These are phyloP conservation scores for Camponotus vicinus DNA, from an alignment of 1,140 invertebrate genomes.

Conservation along the genomic window DNA sequence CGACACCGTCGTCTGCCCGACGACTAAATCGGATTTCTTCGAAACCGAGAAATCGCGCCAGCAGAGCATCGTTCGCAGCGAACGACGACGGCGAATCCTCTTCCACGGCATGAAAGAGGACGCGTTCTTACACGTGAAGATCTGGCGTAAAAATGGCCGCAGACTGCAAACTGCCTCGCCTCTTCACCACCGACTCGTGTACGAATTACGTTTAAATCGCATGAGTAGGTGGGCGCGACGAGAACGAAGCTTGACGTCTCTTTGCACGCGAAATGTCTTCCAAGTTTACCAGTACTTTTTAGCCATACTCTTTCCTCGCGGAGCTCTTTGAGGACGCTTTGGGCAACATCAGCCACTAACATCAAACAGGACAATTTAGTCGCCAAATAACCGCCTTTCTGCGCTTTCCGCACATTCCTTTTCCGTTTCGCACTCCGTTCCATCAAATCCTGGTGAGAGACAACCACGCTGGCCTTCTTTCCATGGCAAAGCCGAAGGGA, in stretches of 20 bases:
- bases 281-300: not conserved
- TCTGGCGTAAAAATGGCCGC: slow-evolving; percentile 35
- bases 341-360: slow-evolving; percentile 73
- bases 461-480: slow-evolving; percentile 37
- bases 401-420: not conserved
- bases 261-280: slow-evolving; percentile 4
- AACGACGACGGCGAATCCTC: not conserved
- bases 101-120: slow-evolving; percentile 29
- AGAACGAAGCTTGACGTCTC: not conserved
- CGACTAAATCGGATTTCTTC: slow-evolving; percentile 66
- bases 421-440: not conserved
- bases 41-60: slow-evolving; percentile 39
- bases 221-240: not conserved
- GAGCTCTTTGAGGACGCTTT: slow-evolving; percentile 66
- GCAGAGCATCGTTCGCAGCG: slow-evolving; percentile 31
- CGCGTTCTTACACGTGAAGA: not conserved
- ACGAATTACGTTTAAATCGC: slow-evolving; percentile 42
- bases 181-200: not conserved
- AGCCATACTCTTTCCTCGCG: slow-evolving; percentile 5
- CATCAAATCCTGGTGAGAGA: slow-evolving; percentile 6
- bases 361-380: slow-evolving; percentile 82
- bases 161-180: slow-evolving; percentile 4
- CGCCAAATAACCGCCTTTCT: slow-evolving; percentile 75
- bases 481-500: slow-evolving; percentile 45
- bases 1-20: not conserved